phyloP scores from a whole-genome alignment of 2,113 vertebrate species.

The Acrocephalus arundinaceus region DNA sequence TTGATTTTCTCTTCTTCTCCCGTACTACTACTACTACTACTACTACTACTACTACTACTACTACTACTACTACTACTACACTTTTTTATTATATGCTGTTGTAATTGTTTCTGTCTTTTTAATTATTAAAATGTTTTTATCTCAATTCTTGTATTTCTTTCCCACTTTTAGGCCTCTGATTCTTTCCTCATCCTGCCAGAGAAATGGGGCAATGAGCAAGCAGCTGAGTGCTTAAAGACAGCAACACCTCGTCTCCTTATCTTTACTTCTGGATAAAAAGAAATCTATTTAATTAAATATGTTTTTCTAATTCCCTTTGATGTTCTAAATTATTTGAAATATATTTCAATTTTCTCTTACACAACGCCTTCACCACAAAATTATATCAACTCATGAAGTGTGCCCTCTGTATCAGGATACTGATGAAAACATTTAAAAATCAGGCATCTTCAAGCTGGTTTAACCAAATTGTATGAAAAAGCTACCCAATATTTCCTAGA shows the following conservation, averaged over 20 bases:
- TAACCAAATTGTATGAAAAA: background rate
- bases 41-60: background rate
- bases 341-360: background rate
- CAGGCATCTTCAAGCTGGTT: background rate
- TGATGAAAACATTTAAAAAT: background rate
- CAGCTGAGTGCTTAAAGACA: background rate
- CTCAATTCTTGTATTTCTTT: background rate
- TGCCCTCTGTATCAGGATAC: background rate
- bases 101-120: background rate
- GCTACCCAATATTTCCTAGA: background rate
- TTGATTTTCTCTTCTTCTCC: background rate
- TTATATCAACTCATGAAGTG: background rate
- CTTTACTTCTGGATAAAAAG: background rate
- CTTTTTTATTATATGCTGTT: background rate
- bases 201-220: rapidly evolving
- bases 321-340: background rate
- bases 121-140: background rate
- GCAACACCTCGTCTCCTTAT: background rate
- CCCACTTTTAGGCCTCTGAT: background rate
- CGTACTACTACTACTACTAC: background rate
- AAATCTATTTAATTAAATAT: background rate
- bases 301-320: background rate
- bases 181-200: background rate
- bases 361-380: background rate
- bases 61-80: background rate